Conservation (phyloP, 2,888 invertebrate genomes). For the Cepaea hortensis region DNA sequence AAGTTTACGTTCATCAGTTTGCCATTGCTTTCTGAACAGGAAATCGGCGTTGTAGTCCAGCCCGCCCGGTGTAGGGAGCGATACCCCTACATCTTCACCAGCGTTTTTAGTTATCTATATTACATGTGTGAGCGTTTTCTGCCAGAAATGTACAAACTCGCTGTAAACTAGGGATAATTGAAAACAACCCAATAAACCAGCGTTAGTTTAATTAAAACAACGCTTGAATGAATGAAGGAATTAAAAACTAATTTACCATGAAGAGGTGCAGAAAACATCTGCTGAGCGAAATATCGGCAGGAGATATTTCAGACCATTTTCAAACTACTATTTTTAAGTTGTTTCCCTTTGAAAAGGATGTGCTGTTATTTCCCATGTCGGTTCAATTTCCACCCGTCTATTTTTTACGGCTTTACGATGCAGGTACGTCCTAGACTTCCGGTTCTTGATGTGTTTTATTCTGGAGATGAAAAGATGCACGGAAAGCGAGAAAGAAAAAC, state of each 20-base stretch:
- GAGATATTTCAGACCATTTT: neutral
- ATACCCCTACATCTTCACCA: no score
- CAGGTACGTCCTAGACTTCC: constrained; percentile 26
- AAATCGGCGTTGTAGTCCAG: no score
- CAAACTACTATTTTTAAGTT: neutral
- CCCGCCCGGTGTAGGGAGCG: no score
- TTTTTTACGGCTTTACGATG: constrained; percentile 10
- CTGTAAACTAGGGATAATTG: no score
- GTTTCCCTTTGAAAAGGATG: neutral
- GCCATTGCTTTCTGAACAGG: no score
- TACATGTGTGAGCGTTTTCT: no score
- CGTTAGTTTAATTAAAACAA: neutral
- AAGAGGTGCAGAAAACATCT: neutral
- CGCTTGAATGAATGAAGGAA: constrained; percentile 1
- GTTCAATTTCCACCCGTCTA: neutral
- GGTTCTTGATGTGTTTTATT: constrained; percentile 15
- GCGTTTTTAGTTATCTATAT: no score
- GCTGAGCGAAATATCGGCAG: neutral
- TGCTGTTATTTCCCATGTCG: neutral
- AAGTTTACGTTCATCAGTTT: no score
- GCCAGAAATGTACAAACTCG: no score
- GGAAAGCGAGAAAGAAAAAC: neutral
- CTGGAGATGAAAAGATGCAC: constrained; percentile 4
- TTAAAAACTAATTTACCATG: constrained; percentile 1
- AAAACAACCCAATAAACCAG: no score